A percentile compares a stretch with the other conserved stretches of the same genome.
Evolutionary conservation across 2,888 invertebrate genomes (phyloP).

Genomic region (Leptinotarsa haldemani): DNA sequence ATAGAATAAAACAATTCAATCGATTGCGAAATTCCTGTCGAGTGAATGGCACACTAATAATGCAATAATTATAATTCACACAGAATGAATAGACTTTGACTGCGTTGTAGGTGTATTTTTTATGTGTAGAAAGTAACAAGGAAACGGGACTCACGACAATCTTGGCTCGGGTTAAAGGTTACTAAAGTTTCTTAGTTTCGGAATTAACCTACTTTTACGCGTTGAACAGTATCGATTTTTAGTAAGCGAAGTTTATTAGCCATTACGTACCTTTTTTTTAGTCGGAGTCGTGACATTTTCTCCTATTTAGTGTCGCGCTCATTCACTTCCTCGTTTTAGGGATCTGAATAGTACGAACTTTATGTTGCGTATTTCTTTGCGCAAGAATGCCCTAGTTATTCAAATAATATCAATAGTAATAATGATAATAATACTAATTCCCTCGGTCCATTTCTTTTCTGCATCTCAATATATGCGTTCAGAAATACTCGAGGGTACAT

Average conservation of each 20-base stretch:
- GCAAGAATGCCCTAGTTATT: neutral
- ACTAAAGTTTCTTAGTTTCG: slow-evolving; percentile 35
- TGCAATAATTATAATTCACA: neutral
- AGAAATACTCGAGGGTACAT: too few species aligned
- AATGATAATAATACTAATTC: too few species aligned
- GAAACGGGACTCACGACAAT: slow-evolving; percentile 34
- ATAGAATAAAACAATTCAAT: neutral
- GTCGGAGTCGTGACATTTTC: slow-evolving; percentile 32
- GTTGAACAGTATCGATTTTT: slow-evolving; percentile 36
- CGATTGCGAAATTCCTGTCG: neutral
- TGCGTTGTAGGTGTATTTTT: slow-evolving; percentile 33
- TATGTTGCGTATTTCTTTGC: neutral
- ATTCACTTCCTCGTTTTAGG: neutral
- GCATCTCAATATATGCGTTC: too few species aligned
- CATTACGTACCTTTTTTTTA: slow-evolving; percentile 26
- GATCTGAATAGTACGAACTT: neutral
- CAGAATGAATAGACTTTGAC: slow-evolving; percentile 11
- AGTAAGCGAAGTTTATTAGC: slow-evolving; percentile 33
- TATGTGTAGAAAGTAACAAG: slow-evolving; percentile 35
- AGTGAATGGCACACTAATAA: slow-evolving; percentile 1
- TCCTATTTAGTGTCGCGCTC: slow-evolving; percentile 21
- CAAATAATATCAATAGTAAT: too few species aligned
- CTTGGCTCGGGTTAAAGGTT: slow-evolving; percentile 36
- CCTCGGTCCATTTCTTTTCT: too few species aligned
- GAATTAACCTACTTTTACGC: slow-evolving; percentile 44